These are phyloP conservation scores for Cydia splendana DNA, from an alignment of 1,140 invertebrate species.

Conservation along the genomic window DNA sequence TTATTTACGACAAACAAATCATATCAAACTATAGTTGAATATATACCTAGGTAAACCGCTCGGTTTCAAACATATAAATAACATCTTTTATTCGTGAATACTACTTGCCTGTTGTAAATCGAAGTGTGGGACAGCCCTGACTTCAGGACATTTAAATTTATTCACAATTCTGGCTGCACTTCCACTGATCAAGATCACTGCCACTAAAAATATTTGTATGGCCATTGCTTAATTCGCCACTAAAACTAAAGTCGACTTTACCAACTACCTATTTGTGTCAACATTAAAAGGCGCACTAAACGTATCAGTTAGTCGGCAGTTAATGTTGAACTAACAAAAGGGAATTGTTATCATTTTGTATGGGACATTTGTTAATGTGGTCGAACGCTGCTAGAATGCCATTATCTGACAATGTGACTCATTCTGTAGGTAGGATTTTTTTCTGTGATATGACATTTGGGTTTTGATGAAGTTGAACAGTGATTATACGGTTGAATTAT, in stretches of 20 bases:
- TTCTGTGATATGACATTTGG: background rate
- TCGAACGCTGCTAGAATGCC: conserved; percentile 66
- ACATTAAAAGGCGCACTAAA: conserved; percentile 21
- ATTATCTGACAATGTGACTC: conserved; percentile 72
- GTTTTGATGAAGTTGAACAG: background rate
- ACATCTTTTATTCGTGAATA: conserved; percentile 22
- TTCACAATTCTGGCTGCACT: conserved; percentile 58
- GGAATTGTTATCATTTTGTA: conserved; percentile 76
- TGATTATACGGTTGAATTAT: background rate
- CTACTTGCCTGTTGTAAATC: conserved; percentile 64
- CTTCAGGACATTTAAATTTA: conserved; percentile 73
- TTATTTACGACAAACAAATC: no score
- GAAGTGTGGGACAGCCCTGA: conserved; percentile 71
- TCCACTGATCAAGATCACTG: conserved; percentile 44
- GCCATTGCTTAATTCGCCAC: conserved; percentile 39
- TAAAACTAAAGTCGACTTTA: background rate
- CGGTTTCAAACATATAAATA: background rate
- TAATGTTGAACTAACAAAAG: conserved; percentile 68
- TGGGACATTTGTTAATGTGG: conserved; percentile 71
- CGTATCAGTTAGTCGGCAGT: conserved; percentile 58
- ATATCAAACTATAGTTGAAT: no score
- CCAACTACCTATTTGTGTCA: background rate
- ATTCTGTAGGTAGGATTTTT: conserved; percentile 39
- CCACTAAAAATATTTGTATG: conserved; percentile 43
- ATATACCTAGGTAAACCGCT: background rate